Percentiles rank a stretch among this genome's conserved stretches.
phyloP scores from a whole-genome alignment of 2,888 invertebrate genomes.

The Tigriopus californicus region DNA sequence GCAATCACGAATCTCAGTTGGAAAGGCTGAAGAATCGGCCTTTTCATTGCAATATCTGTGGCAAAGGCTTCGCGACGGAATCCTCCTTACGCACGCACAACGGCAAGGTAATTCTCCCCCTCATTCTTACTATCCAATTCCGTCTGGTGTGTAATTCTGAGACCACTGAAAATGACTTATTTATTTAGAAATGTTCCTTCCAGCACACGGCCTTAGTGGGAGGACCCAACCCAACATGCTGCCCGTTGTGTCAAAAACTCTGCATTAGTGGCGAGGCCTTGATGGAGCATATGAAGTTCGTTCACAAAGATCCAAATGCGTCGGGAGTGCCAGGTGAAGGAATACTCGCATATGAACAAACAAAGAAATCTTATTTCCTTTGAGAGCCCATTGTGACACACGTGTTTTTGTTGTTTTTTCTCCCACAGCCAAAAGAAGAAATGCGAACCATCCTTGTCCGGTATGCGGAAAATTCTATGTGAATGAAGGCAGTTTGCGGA shows the following conservation, averaged over 20 bases:
- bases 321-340: conserved; percentile 65
- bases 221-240: conserved; percentile 25
- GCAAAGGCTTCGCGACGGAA: conserved; percentile 88
- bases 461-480: conserved; percentile 90
- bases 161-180: neutral
- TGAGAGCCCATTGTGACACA: conserved; percentile 13
- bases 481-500: conserved; percentile 75
- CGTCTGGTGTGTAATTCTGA: neutral
- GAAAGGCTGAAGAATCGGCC: conserved; percentile 85
- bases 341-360: too few species aligned
- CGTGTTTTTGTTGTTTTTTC: conserved; percentile 30
- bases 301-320: conserved; percentile 78
- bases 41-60: conserved; percentile 88
- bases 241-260: conserved; percentile 83
- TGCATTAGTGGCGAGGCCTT: conserved; percentile 79
- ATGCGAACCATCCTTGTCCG: conserved; percentile 84
- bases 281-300: conserved; percentile 89
- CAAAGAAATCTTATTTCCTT: conserved; percentile 4
- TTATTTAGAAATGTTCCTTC: neutral
- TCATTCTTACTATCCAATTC: conserved; percentile 29
- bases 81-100: conserved; percentile 86
- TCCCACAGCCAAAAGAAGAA: conserved; percentile 68
- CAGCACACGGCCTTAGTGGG: conserved; percentile 10
- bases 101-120: conserved; percentile 55
- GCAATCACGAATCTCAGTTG: conserved; percentile 88